These are phyloP conservation scores for Stenichneumon culpator DNA, from an alignment of 2,888 invertebrate genomes.

Conservation along the genomic window DNA sequence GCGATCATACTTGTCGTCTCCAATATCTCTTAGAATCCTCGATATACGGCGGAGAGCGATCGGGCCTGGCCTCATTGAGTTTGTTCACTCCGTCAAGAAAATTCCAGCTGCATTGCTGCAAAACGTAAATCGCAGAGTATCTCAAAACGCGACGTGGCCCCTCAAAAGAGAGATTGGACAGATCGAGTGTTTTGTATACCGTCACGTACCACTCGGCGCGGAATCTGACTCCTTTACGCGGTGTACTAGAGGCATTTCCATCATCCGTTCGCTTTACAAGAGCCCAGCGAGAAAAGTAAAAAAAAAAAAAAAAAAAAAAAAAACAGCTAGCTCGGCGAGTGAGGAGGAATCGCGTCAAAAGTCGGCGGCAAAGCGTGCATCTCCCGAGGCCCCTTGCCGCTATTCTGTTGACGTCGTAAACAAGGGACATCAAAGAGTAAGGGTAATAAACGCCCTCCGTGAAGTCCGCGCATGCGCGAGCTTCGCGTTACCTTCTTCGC, in stretches of 20 bases:
- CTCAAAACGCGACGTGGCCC: not conserved
- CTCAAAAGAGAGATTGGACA: constrained; percentile 22
- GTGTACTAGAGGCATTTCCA: too few species aligned
- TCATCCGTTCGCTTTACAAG: too few species aligned
- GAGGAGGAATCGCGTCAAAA: not conserved
- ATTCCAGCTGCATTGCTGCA: not conserved
- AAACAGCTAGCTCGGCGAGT: not conserved
- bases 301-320: too few species aligned
- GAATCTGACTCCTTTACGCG: constrained; percentile 3
- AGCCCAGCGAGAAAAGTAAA: too few species aligned
- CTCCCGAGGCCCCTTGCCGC: constrained; percentile 1
- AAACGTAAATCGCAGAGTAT: not conserved
- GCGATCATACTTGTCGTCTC: not conserved
- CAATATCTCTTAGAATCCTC: not conserved
- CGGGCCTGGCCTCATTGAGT: not conserved
- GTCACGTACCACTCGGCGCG: constrained; percentile 8
- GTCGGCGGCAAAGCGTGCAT: constrained; percentile 14
- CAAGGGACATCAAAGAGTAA: constrained; percentile 52
- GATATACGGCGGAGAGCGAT: not conserved
- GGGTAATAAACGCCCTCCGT: constrained; percentile 41
- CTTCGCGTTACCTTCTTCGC: too few species aligned
- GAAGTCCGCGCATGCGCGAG: too few species aligned
- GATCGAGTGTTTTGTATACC: constrained; percentile 33
- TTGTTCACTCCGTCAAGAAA: not conserved
- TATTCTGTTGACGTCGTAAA: constrained; percentile 50